Conservation (phyloP, 2,888 invertebrate species). For the Iselma pallidipennis region DNA sequence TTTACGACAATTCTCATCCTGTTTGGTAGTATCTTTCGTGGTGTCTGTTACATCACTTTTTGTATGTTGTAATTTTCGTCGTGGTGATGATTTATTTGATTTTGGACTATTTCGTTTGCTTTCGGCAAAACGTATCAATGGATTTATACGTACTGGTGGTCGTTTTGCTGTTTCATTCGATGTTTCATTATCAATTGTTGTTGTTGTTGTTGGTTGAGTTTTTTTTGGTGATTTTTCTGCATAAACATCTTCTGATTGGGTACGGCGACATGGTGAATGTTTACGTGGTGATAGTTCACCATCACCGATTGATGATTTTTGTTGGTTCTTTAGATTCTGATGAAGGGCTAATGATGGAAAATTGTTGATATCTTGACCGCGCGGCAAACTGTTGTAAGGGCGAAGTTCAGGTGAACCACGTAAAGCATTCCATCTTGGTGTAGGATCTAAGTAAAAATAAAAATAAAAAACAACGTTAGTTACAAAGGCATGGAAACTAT, state of each 20-base stretch:
- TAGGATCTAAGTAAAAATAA: constrained; percentile 55
- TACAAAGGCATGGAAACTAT: no score
- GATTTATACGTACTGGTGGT: constrained; percentile 47
- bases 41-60: constrained; percentile 14
- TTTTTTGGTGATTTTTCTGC: constrained; percentile 2
- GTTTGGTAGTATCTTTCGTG: constrained; percentile 5
- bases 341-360: constrained; percentile 51
- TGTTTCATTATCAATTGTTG: no score
- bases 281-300: constrained; percentile 29
- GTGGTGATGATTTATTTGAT: constrained; percentile 19
- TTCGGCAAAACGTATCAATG: constrained; percentile 47
- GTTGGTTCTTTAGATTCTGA: constrained; percentile 32
- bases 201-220: constrained; percentile 7
- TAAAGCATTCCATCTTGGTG: constrained; percentile 59
- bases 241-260: constrained; percentile 52
- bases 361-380: constrained; percentile 58
- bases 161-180: constrained; percentile 27
- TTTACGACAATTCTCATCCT: constrained; percentile 1
- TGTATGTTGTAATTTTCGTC: constrained; percentile 16
- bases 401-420: constrained; percentile 62
- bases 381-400: constrained; percentile 64
- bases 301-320: constrained; percentile 18
- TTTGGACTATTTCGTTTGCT: constrained; percentile 25
- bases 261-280: constrained; percentile 41
- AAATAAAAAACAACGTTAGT: no score